phyloP scores from a whole-genome alignment of 2,113 vertebrate genomes.

The Laterallus jamaicensis region DNA sequence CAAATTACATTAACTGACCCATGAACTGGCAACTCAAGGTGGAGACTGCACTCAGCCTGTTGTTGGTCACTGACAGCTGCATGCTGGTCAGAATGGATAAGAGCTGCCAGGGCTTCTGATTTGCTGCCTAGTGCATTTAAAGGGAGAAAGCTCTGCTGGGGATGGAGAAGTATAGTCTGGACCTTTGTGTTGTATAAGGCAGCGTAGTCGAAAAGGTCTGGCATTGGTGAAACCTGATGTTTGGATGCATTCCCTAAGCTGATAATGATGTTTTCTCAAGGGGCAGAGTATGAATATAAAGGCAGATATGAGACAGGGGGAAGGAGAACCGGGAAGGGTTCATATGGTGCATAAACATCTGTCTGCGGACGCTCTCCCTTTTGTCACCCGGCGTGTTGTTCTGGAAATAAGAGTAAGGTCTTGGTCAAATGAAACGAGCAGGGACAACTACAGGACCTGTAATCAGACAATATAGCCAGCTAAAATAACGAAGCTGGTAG shows the following conservation, averaged over 20 bases:
- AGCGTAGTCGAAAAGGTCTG: not conserved
- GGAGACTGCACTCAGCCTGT: slow-evolving; percentile 29
- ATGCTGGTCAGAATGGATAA: not conserved
- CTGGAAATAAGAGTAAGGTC: not conserved
- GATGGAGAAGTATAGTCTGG: not conserved
- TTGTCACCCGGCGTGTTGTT: not conserved
- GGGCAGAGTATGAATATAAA: not conserved
- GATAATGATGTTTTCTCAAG: not conserved
- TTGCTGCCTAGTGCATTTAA: not conserved
- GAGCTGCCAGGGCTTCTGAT: slow-evolving; percentile 15
- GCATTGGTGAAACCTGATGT: not conserved
- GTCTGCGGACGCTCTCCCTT: not conserved
- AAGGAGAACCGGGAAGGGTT: not conserved
- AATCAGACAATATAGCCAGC: not conserved
- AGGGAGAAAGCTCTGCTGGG: not conserved
- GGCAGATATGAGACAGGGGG: not conserved
- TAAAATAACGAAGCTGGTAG: not conserved
- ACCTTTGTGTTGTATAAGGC: not conserved
- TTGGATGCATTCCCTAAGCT: not conserved
- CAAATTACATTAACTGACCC: not conserved
- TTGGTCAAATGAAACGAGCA: not conserved
- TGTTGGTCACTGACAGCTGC: slow-evolving; percentile 49
- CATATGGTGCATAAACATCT: not conserved
- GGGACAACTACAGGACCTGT: not conserved
- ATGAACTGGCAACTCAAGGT: not conserved